phyloP scores from a whole-genome alignment of 2,888 invertebrate genomes.

The Germaria angustata region DNA sequence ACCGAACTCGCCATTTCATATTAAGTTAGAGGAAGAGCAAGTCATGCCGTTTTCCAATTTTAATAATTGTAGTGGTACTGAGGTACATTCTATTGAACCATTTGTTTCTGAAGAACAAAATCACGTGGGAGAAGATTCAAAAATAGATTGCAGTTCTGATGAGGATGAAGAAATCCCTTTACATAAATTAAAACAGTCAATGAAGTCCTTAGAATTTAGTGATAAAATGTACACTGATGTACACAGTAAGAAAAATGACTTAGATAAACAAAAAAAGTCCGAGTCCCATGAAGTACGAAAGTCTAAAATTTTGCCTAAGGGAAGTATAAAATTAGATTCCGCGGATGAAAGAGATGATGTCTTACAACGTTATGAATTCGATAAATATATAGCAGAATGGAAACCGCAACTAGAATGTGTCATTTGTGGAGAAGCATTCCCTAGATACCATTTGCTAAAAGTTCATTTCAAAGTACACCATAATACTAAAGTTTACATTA shows the following conservation, averaged over 20 bases:
- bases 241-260: not conserved
- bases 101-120: no score
- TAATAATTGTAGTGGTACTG: no score
- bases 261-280: not conserved
- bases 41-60: no score
- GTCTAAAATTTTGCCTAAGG: not conserved
- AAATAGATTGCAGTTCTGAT: no score
- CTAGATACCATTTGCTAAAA: conserved; percentile 57
- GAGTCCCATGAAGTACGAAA: not conserved
- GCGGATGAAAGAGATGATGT: not conserved
- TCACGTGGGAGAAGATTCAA: no score
- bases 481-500: conserved; percentile 60
- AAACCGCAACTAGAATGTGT: conserved; percentile 56
- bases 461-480: conserved; percentile 66
- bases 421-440: conserved; percentile 49
- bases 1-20: no score
- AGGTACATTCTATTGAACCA: no score
- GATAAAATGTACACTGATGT: not conserved
- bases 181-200: no score
- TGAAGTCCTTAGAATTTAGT: no score
- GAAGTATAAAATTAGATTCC: not conserved
- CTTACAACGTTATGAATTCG: not conserved
- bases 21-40: no score
- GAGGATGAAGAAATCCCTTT: not conserved
- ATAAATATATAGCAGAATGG: not conserved